Evolutionary conservation across 2,888 invertebrate genomes (phyloP), one percentile per base, ranked within the genome.

Genomic region (Patella depressa): DNA sequence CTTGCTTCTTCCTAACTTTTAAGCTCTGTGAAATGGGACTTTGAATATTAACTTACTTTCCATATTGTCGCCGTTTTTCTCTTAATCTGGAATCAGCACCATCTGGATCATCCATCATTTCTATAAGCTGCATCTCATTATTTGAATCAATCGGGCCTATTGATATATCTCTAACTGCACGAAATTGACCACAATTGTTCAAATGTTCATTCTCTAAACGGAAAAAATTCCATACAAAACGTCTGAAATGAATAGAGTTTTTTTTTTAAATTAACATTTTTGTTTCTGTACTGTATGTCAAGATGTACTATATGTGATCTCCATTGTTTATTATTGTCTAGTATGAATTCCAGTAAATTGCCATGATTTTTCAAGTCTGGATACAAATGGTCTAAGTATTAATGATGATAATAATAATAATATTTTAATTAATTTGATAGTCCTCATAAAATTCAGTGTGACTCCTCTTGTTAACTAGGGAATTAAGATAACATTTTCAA

Each of bases 201-300:
- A 99, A 93, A 92, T 99, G 99, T 91, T 99, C 99, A 93, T 99
- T 99, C 93, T 99, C 99, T 88, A 99, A 92, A 0, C 99, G 98
- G 93, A 99, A 98, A 93, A 97, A 99, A 93, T 99, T 99, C 99
- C 99, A 99, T 72, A 99, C 95, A 92, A 99, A 99, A 77, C 99
- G 94, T 89, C 93, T 92, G 85, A 17, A 69, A 71, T 45, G 45
- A 45, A 45, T 45, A 9, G 34, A 9, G 11, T 34, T 70, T 71
- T 57, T 74, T 29, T 29, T 53, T 72, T 72, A 29, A 34, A 45
- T 12, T 65, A 65, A 19, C 12, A 19, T 65, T 4, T 65, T 65
- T 19, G 19, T n/a, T 19, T 65, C 11, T 12, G 12, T 5, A 65
- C 65, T 12, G 19, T n/a, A 19, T n/a, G 65, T n/a, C 65, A 65